A percentile compares a stretch with the other conserved stretches of the same genome.
These are phyloP conservation scores for Escarpia spicata DNA, from an alignment of 2,888 invertebrate species.

Conservation along the genomic window DNA sequence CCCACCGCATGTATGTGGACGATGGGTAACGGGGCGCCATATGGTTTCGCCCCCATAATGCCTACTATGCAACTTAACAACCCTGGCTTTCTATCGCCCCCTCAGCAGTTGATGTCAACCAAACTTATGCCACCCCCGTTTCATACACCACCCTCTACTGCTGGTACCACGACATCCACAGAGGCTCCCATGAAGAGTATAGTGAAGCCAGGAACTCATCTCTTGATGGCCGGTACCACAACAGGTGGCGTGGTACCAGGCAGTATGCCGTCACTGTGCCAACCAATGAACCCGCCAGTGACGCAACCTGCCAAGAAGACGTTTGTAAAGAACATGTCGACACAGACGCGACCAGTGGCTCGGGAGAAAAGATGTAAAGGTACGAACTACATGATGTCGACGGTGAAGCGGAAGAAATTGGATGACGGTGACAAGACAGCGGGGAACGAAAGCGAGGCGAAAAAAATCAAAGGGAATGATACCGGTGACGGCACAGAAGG, in stretches of 20 bases:
- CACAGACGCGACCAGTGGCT: conserved; percentile 17
- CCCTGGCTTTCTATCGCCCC: background rate
- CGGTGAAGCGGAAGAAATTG: background rate
- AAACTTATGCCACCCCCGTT: background rate
- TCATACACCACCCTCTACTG: background rate
- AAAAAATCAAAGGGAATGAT: background rate
- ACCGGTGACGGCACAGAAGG: background rate
- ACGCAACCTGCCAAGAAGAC: background rate
- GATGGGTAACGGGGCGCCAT: background rate
- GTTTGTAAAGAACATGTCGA: conserved; percentile 17
- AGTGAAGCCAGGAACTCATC: background rate
- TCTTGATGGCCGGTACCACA: background rate
- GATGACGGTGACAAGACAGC: background rate
- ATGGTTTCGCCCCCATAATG: background rate
- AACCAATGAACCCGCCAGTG: background rate
- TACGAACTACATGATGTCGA: conserved; percentile 13
- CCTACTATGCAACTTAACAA: background rate
- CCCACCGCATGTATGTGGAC: background rate
- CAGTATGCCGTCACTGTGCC: background rate
- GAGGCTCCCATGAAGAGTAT: background rate
- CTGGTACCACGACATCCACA: background rate
- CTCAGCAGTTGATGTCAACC: background rate
- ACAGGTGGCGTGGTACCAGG: background rate
- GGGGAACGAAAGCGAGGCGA: background rate
- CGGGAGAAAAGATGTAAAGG: conserved; percentile 20